Base-by-base conservation (phyloP, 2,888 invertebrate species). In the Pachymerium ferrugineum region DNA sequence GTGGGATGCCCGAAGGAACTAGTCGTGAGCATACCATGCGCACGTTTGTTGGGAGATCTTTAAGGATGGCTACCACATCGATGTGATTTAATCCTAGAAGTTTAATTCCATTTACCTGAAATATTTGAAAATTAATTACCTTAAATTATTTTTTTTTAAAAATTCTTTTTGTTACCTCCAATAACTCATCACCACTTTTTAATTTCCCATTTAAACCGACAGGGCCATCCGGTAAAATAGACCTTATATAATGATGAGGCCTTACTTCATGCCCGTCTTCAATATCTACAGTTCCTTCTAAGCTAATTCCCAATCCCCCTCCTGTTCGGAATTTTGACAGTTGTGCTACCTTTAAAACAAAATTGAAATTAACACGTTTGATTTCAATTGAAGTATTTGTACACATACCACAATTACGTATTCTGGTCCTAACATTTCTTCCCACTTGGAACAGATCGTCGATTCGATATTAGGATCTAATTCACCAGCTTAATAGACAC, bases 231-330 rank as follows among this genome's bases (percentile, higher is more conserved):
- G 93, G 90, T 79, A 98, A 86, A 79, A 99, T 96, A 73, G 95
- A 95, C 78, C 98, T 89, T 81, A 99, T 97, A 83, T 97, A 98
- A 85, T 98, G 99, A 84, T 99, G 99, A 1, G 99, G 98, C 75
- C 97, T 88, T 62, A 97, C 94, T 85, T 99, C 98, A 74, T 93
- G 89, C 0, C 98, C 98, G 79, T 93, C 92, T 84, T 98, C 97
- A 73, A 99, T 97, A 83, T 99, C 99, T 47, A 97, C 98, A 0
- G 99, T 99, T 72, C 99, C 98, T 83, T 98, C 97, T 76, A 98
- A 86, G 71, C 96, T 97, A 79, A 99, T 97, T 35, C 98, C 98
- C 73, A 99, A 87, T 1, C 98, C 98, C 68, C 95, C 95, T 62
- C 94, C 93, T 79, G 90, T 90, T 80, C 90, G 91, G 79, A 96